Conservation (phyloP, 2,888 invertebrate species). For the Heliconius cydno region DNA sequence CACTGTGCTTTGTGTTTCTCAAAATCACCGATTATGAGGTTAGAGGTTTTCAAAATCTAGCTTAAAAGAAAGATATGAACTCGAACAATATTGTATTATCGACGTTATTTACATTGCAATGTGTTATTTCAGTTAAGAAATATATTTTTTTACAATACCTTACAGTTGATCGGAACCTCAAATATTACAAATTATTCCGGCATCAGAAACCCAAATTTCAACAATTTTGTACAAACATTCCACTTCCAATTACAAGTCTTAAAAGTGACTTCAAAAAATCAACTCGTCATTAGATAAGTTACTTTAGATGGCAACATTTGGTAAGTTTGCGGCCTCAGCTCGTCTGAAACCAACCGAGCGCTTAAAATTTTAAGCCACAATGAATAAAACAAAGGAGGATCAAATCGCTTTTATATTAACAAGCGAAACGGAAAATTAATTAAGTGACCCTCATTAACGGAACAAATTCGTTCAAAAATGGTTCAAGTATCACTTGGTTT, state of each 20-base stretch:
- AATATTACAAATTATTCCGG: neutral
- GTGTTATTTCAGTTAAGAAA: too few relatives aligned
- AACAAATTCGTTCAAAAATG: slow-evolving; percentile 32
- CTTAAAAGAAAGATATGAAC: too few relatives aligned
- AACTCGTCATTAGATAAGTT: slow-evolving; percentile 15
- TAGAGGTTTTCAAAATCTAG: too few relatives aligned
- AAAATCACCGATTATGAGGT: too few relatives aligned
- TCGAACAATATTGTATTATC: too few relatives aligned
- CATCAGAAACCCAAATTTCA: neutral
- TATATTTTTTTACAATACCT: too few relatives aligned
- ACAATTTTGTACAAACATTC: neutral
- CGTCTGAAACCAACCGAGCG: slow-evolving; percentile 6
- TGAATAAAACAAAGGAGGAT: slow-evolving; percentile 30
- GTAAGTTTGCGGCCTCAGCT: neutral
- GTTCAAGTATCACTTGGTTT: slow-evolving; percentile 25
- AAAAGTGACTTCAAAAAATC: neutral
- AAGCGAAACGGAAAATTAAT: slow-evolving; percentile 38
- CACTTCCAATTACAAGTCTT: neutral
- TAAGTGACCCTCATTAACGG: slow-evolving; percentile 37
- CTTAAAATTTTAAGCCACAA: slow-evolving; percentile 19
- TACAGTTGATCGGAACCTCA: too few relatives aligned
- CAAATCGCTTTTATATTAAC: slow-evolving; percentile 32
- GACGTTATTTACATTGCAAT: too few relatives aligned
- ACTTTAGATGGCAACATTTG: slow-evolving; percentile 15
- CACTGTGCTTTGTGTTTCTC: too few relatives aligned